Evolutionary conservation across 2,113 vertebrate genomes (phyloP).

Genomic region (Microcebus lehilahytsara): DNA sequence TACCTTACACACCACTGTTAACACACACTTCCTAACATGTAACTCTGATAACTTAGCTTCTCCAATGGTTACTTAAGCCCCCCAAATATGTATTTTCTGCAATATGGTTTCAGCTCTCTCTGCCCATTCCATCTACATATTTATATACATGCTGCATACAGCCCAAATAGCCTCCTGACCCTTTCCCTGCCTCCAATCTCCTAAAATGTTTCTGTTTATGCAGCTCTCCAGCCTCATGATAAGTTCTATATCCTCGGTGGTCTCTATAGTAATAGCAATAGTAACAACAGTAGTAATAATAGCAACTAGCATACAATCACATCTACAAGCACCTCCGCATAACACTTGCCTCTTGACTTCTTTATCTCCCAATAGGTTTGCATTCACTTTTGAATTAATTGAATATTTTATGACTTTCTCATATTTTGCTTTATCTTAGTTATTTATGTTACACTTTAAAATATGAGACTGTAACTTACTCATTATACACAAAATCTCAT

Average conservation of each 20-base stretch:
- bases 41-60: background rate
- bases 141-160: too few relatives aligned
- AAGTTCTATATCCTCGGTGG: background rate
- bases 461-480: background rate
- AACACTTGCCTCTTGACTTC: too few relatives aligned
- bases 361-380: background rate
- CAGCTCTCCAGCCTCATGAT: background rate
- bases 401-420: background rate
- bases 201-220: background rate
- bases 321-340: too few relatives aligned
- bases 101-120: background rate
- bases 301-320: background rate
- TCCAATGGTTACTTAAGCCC: background rate
- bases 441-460: background rate
- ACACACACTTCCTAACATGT: too few relatives aligned
- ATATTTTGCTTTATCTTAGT: background rate
- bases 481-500: background rate
- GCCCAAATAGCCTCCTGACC: background rate
- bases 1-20: background rate
- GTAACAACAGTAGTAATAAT: background rate
- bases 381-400: background rate
- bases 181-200: background rate
- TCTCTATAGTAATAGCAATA: background rate
- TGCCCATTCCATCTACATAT: too few relatives aligned
- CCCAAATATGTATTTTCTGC: background rate